Evolutionary conservation across 2,888 invertebrate genomes (phyloP).

Genomic region (Agrypnus murinus): DNA sequence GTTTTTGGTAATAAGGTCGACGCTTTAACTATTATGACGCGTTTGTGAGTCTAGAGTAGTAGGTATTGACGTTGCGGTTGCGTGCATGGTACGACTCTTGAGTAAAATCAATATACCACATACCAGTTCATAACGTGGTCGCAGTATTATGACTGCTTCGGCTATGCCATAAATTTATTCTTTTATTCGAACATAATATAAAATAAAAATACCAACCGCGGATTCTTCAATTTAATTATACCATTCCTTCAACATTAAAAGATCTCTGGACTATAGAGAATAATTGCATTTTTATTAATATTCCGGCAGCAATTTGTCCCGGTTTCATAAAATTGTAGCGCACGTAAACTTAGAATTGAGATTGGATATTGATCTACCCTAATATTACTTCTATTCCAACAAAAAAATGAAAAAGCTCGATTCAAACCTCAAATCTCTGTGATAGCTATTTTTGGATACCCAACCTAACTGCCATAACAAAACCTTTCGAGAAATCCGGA

Average conservation of each 20-base stretch:
- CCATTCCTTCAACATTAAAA: not conserved
- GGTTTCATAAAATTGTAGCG: slow-evolving; percentile 20
- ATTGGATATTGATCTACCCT: slow-evolving; percentile 34
- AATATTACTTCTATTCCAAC: slow-evolving; percentile 20
- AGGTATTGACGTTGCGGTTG: slow-evolving; percentile 50
- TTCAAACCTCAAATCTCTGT: slow-evolving; percentile 20
- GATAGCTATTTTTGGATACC: slow-evolving; percentile 24
- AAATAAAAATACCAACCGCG: slow-evolving; percentile 24
- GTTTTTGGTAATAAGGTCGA: slow-evolving; percentile 21
- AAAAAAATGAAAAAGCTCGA: slow-evolving; percentile 19
- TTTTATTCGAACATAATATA: slow-evolving; percentile 25
- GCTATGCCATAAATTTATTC: slow-evolving; percentile 41
- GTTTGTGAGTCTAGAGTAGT: slow-evolving; percentile 39
- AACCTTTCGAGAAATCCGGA: too few relatives aligned
- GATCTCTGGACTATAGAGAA: not conserved
- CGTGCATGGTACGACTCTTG: slow-evolving; percentile 51
- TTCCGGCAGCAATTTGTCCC: slow-evolving; percentile 17
- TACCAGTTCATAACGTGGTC: slow-evolving; percentile 49
- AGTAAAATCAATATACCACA: slow-evolving; percentile 50
- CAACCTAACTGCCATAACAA: not conserved
- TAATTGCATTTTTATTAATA: slow-evolving; percentile 19
- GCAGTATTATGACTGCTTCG: slow-evolving; percentile 39
- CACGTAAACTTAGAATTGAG: slow-evolving; percentile 31
- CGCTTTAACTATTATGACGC: slow-evolving; percentile 30
- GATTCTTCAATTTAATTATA: slow-evolving; percentile 13